Conservation (phyloP, 2,888 invertebrate species). For the Aphidius colemani region DNA sequence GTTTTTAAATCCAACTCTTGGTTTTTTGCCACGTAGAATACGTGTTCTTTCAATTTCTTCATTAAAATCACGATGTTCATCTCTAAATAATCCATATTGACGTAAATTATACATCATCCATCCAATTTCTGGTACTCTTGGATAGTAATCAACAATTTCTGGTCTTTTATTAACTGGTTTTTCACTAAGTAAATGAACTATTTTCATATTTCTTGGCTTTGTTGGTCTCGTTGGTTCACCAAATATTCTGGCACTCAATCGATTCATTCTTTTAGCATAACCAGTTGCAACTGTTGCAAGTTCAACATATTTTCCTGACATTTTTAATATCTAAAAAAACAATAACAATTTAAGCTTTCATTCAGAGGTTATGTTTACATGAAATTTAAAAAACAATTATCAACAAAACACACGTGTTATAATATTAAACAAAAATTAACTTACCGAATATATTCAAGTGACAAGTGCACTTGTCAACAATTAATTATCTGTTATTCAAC, state of each 20-base stretch:
- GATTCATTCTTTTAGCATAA: conserved; percentile 85
- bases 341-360: not conserved
- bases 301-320: conserved; percentile 70
- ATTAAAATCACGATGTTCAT: conserved; percentile 87
- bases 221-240: conserved; percentile 83
- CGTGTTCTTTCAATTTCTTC: conserved; percentile 83
- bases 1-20: conserved; percentile 26
- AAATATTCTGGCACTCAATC: conserved; percentile 85
- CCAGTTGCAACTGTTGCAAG: conserved; percentile 73
- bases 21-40: conserved; percentile 73
- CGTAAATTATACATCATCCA: conserved; percentile 74
- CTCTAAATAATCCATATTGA: conserved; percentile 79
- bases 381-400: not conserved
- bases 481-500: too few relatives aligned
- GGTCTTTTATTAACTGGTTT: conserved; percentile 75
- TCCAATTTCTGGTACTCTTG: conserved; percentile 79
- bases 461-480: too few relatives aligned
- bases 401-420: too few relatives aligned
- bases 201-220: conserved; percentile 76
- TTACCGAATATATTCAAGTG: too few relatives aligned
- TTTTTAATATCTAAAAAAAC: conserved; percentile 1
- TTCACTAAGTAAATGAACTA: conserved; percentile 77
- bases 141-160: conserved; percentile 82
- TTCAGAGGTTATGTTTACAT: not conserved
- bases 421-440: too few relatives aligned